These are phyloP conservation scores for Spinus olivaceus DNA, from an alignment of 2,797 vertebrate species.

Conservation along the genomic window DNA sequence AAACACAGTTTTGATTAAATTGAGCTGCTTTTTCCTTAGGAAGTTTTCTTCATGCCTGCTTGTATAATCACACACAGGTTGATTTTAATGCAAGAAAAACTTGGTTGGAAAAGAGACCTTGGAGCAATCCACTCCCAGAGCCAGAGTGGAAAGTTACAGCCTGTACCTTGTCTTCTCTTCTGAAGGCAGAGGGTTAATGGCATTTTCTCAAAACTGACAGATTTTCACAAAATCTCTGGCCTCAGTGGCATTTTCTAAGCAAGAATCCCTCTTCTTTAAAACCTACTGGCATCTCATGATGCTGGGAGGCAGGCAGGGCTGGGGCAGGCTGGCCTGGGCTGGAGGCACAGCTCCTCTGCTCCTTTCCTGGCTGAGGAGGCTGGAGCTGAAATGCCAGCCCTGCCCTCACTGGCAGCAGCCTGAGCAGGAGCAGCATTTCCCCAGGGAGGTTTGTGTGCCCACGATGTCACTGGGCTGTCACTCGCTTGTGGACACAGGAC, in stretches of 20 bases:
- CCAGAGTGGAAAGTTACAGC: background rate
- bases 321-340: background rate
- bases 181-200: background rate
- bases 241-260: background rate
- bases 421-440: background rate
- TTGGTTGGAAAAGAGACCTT: background rate
- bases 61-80: background rate
- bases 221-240: accelerated
- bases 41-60: background rate
- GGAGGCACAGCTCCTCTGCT: background rate
- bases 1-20: background rate
- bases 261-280: background rate
- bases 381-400: background rate
- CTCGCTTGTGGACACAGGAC: background rate
- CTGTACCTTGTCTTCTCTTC: background rate
- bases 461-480: background rate
- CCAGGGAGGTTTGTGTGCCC: background rate
- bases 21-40: background rate
- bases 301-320: background rate
- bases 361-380: background rate
- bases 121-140: background rate
- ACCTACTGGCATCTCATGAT: accelerated
- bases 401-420: background rate
- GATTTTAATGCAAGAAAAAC: background rate
- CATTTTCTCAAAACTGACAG: background rate